Base-by-base conservation (phyloP, 2,888 invertebrate species). In the Petrolisthes cinctipes region DNA sequence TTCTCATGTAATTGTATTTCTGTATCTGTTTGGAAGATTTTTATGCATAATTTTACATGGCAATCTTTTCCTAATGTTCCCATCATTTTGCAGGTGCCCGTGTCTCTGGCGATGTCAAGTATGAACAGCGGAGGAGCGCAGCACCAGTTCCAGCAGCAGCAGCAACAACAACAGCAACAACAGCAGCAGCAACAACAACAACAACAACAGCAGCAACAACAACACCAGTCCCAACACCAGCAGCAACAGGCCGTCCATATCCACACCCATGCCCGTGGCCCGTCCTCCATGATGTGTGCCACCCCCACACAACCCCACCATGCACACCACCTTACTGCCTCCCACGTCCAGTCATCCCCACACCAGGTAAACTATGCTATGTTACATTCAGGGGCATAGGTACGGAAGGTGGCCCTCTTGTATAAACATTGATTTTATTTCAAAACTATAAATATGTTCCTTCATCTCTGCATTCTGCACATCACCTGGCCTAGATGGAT, bases 91-190 rank as follows among this genome's bases (percentile, higher is more conserved):
- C 57, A 88, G 88, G 88, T 88, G 88, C 88, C 88, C 82, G 88
- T 88, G 82, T 85, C 88, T 82, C 85, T 85, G 88, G 88, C 88
- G 66, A 88, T 88, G 88, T 88, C 88, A 54, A 88, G 85, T 85
- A 88, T 88, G 88, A 88, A 85, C 85, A 88, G 88, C 68, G 88
- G 88, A 85, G 88, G 85, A 82, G 88, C 85, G 57, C 88, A 88
- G 51, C 88, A 88, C 56, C 88, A 88, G 82, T 85, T 78, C 37
- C 88, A 88, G 85, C 85, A 76, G 68, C 85, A 76, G 68, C 86
- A 86, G 81, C 86, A 86, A 61, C 82, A 82, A 57, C 86, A 86
- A 66, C 83, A 85, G 20, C 85, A 85, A 7, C 85, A 71, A 1
- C 81, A 71, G 20, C 86, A 78, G 4, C 86, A 75, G 51, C 86